These are phyloP conservation scores for Ceratotherium simum DNA, from an alignment of 2,113 vertebrate genomes.

Conservation along the genomic window DNA sequence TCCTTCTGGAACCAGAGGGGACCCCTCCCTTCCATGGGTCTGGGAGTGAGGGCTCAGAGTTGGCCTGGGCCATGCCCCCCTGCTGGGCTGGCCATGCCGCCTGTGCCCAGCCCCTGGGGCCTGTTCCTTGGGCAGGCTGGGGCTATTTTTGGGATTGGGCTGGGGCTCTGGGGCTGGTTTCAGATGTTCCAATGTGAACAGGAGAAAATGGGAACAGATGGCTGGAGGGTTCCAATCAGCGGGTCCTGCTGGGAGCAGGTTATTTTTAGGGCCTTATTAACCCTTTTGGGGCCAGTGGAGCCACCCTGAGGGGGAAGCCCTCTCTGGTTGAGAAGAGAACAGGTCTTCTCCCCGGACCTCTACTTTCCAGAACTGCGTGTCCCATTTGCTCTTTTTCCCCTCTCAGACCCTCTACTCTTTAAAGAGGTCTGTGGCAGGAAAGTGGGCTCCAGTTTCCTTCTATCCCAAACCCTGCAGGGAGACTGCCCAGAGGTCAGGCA, in stretches of 20 bases:
- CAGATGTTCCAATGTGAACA: slow-evolving; percentile 87
- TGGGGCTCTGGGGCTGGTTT: slow-evolving; percentile 86
- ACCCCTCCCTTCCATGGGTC: neutral
- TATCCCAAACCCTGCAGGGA: neutral
- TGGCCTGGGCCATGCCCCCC: neutral
- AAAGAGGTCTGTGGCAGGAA: neutral
- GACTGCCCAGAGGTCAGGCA: neutral
- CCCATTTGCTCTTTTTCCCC: neutral
- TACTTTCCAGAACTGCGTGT: neutral
- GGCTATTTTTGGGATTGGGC: slow-evolving; percentile 88
- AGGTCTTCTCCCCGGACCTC: neutral
- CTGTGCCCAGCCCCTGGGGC: slow-evolving; percentile 64
- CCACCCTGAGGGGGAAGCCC: slow-evolving; percentile 63
- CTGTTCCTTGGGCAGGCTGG: slow-evolving; percentile 75
- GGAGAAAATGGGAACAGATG: slow-evolving; percentile 89
- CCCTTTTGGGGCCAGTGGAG: slow-evolving; percentile 79
- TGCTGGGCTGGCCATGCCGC: neutral
- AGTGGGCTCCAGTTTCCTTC: neutral
- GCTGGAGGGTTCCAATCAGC: slow-evolving; percentile 87
- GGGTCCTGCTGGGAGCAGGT: slow-evolving; percentile 87
- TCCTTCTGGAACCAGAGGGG: neutral
- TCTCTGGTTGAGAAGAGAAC: slow-evolving; percentile 19
- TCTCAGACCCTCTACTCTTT: neutral
- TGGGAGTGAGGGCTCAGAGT: neutral
- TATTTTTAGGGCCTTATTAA: slow-evolving; percentile 89